Evolutionary conservation across 2,888 invertebrate species (phyloP), one percentile per base, ranked within the genome.

Genomic region (Pemphredon lugubris): DNA sequence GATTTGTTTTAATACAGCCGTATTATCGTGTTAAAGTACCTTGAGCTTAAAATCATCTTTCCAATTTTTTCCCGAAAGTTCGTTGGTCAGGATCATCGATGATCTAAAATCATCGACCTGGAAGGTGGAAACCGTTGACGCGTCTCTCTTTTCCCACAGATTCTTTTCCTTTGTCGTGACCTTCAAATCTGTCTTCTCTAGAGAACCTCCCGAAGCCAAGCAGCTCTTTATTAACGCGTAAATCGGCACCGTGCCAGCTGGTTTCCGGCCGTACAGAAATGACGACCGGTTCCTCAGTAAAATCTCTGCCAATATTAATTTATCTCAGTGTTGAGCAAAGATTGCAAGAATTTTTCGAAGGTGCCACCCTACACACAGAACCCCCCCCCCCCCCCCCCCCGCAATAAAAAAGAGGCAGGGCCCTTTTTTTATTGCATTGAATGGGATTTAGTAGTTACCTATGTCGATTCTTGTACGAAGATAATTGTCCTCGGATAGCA

Each of bases 221-320:
- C 93, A 93, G 50, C 91, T 85, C 45, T 90, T 91, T 11, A 93
- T 91, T 40, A 92, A 89, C 0, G 93, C 93, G 80, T 94, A 94
- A 58, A 93, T 91, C 16, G 93, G 92, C 39, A 93, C 92, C 9
- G 90, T 86, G 32, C 90, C 87, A 44, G 88, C 85, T 16, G 93
- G 93, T 88, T 92, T 92, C 58, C 91, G 91, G 0, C 93, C 94
- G 82, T 93, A 91, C 13, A 94, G 83, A 83, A 93, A 93, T 2
- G 93, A 93, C 14, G 91, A 90, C 60, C 85, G 84, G 77, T 92
- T 90, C 73, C 86, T 85, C 65, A 92, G 82, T 37, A 89, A 76
- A 47, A 65, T 69, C 61, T 90, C 92, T 92, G 85, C 50, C 37
- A 23, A 71, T 5, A 44, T 42, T 48, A 18, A 55, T 57, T 57